phyloP scores from a whole-genome alignment of 2,113 vertebrate genomes.

The Greenwoodochromis staneri region DNA sequence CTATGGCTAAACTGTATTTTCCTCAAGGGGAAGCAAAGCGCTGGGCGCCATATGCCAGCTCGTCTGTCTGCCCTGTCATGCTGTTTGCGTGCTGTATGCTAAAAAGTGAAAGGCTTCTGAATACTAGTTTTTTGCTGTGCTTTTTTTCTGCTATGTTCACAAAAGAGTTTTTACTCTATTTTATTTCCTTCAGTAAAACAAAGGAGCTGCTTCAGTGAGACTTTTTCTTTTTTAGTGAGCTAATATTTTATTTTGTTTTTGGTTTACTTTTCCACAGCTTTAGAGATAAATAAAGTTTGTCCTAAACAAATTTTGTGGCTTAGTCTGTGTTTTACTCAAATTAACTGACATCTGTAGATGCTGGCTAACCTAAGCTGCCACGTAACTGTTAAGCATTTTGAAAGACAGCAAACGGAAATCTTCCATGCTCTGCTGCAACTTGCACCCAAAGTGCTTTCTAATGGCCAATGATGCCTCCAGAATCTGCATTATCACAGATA shows the following conservation, averaged over 20 bases:
- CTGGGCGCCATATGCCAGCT: neutral
- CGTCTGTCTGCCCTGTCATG: neutral
- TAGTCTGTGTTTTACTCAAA: neutral
- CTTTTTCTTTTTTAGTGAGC: no score
- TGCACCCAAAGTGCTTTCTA: neutral
- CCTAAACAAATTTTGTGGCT: neutral
- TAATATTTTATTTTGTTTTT: neutral
- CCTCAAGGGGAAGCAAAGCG: neutral
- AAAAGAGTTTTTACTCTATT: neutral
- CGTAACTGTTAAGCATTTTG: neutral
- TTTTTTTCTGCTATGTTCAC: neutral
- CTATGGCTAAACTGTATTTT: neutral
- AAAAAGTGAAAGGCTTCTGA: neutral
- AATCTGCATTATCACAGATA: neutral
- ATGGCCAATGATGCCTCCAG: fast-evolving
- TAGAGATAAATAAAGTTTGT: neutral
- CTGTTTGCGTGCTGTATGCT: neutral
- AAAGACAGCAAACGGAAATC: neutral
- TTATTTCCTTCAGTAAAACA: neutral
- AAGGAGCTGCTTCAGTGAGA: neutral
- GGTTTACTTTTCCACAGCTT: neutral
- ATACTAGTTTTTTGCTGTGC: neutral
- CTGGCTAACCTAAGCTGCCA: neutral
- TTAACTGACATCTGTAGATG: neutral
- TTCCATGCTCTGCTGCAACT: neutral